These are phyloP conservation scores for Crossocerus cetratus DNA, from an alignment of 2,888 invertebrate genomes.

Conservation along the genomic window DNA sequence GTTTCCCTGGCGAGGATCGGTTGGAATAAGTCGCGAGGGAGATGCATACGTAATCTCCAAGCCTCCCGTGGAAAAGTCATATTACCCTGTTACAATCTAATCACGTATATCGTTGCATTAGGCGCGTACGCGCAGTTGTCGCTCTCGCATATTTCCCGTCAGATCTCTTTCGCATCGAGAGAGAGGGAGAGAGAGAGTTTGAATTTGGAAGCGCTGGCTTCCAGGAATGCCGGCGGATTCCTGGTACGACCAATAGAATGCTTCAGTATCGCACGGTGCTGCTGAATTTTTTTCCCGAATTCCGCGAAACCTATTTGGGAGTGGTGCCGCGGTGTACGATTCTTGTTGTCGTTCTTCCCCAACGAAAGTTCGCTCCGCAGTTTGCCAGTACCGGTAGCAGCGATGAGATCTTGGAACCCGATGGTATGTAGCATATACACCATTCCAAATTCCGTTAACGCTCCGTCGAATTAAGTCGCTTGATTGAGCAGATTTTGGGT, in stretches of 20 bases:
- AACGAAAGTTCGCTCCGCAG: conserved; percentile 44
- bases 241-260: conserved; percentile 38
- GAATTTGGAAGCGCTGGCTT: conserved; percentile 44
- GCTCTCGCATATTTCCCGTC: conserved; percentile 31
- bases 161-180: neutral
- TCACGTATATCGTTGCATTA: neutral
- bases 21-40: too few relatives aligned
- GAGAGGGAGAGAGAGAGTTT: too few relatives aligned
- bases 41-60: too few relatives aligned
- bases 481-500: too few relatives aligned
- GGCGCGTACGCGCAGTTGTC: neutral
- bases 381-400: conserved; percentile 37
- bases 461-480: neutral
- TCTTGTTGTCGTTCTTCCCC: conserved; percentile 57
- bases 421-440: conserved; percentile 33
- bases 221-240: conserved; percentile 43
- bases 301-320: conserved; percentile 54
- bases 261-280: conserved; percentile 23
- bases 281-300: conserved; percentile 58
- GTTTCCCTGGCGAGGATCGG: too few relatives aligned
- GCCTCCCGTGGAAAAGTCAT: neutral
- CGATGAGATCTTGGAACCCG: conserved; percentile 37
- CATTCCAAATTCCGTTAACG: conserved; percentile 8
- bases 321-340: conserved; percentile 53
- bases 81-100: neutral